phyloP scores from a whole-genome alignment of 1,140 invertebrate species.

The Platorchestia sp. region DNA sequence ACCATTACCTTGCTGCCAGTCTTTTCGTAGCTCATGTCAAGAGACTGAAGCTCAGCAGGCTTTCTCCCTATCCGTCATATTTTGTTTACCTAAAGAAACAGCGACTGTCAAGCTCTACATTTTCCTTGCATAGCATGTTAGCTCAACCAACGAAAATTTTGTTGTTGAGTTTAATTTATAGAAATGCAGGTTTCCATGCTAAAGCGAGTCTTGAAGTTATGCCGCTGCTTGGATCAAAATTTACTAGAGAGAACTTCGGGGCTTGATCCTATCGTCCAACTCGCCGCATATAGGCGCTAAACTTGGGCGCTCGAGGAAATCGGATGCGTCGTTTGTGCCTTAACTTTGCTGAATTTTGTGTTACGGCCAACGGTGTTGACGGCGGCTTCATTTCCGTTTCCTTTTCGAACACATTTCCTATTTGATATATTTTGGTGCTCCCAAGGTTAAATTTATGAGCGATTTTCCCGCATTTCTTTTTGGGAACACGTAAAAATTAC shows the following conservation, averaged over 20 bases:
- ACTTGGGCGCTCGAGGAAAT: background rate
- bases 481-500: background rate
- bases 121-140: background rate
- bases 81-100: constrained; percentile 3
- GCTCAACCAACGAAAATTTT: background rate
- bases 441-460: background rate
- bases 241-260: background rate
- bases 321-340: constrained; percentile 14
- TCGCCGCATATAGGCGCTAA: constrained; percentile 3
- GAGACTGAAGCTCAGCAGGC: background rate
- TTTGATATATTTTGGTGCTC: background rate
- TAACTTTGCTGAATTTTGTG: constrained; percentile 7
- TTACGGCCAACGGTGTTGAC: background rate
- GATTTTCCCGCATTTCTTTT: background rate
- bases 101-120: background rate
- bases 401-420: background rate
- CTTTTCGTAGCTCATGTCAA: background rate
- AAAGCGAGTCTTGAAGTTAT: background rate
- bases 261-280: constrained; percentile 7
- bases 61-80: constrained; percentile 25
- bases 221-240: background rate
- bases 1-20: background rate
- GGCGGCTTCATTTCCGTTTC: background rate
- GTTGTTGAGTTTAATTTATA: background rate
- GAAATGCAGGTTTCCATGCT: background rate